Conservation (phyloP, 2,113 vertebrate genomes). For the Chrysemys picta region DNA sequence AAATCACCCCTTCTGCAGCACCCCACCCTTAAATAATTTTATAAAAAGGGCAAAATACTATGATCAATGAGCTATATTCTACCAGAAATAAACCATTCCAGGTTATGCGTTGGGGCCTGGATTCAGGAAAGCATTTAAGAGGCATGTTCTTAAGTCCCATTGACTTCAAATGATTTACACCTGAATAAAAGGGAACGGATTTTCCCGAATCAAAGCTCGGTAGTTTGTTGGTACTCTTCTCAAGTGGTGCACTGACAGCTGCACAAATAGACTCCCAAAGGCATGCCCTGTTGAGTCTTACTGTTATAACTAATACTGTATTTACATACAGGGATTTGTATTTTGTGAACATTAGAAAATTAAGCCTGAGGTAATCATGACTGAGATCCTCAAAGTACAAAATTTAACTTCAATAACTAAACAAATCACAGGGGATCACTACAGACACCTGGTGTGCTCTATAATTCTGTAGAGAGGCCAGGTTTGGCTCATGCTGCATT, state of each 20-base stretch:
- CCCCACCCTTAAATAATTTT: background rate
- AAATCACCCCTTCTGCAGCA: background rate
- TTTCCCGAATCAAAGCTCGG: background rate
- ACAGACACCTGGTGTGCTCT: too few species aligned
- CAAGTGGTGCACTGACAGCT: background rate
- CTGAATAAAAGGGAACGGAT: background rate
- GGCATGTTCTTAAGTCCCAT: background rate
- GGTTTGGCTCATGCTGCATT: background rate
- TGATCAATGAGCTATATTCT: background rate
- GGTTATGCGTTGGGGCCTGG: fast-evolving
- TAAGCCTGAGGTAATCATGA: too few species aligned
- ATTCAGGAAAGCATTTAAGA: background rate
- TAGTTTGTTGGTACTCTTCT: background rate
- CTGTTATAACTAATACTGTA: background rate
- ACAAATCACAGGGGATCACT: too few species aligned
- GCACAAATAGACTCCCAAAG: background rate
- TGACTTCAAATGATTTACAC: background rate
- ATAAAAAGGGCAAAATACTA: background rate
- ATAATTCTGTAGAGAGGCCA: background rate
- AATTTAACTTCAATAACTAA: too few species aligned
- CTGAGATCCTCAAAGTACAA: too few species aligned
- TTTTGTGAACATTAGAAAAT: background rate
- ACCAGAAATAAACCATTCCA: background rate
- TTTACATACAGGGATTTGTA: background rate
- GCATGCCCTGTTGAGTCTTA: background rate